phyloP scores from a whole-genome alignment of 2,797 vertebrate species.

The Neosilurus hyrtlii region DNA sequence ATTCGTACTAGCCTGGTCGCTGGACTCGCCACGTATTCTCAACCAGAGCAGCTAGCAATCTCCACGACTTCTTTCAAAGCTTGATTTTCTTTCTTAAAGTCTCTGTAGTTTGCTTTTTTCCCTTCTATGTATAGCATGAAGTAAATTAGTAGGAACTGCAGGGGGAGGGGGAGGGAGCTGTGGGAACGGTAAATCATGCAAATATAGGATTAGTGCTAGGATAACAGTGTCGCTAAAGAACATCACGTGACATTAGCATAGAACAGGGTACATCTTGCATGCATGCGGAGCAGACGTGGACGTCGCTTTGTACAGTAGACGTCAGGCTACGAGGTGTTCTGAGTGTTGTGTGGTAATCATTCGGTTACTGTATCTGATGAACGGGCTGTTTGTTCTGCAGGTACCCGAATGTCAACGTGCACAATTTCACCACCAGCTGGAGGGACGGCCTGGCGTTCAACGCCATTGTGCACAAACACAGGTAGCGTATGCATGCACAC shows the following conservation, averaged over 20 bases:
- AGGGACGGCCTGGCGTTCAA: constrained; percentile 92
- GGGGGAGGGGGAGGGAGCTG: neutral
- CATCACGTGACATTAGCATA: neutral
- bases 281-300: neutral
- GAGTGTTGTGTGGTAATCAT: neutral
- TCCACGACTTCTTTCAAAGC: neutral
- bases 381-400: constrained; percentile 63
- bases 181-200: no score
- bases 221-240: no score
- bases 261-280: neutral
- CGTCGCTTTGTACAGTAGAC: neutral
- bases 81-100: neutral
- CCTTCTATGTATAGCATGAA: no score
- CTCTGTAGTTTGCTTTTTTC: neutral
- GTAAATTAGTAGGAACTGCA: neutral
- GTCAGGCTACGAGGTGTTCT: no score
- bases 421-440: constrained; percentile 97
- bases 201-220: no score
- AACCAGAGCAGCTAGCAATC: no score
- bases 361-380: no score
- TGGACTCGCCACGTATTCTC: neutral
- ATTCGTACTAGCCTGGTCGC: neutral
- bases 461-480: constrained; percentile 94
- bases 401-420: constrained; percentile 92
- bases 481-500: constrained; percentile 68